Evolutionary conservation across 2,888 invertebrate genomes (phyloP).

Genomic region (Calameuta filiformis): DNA sequence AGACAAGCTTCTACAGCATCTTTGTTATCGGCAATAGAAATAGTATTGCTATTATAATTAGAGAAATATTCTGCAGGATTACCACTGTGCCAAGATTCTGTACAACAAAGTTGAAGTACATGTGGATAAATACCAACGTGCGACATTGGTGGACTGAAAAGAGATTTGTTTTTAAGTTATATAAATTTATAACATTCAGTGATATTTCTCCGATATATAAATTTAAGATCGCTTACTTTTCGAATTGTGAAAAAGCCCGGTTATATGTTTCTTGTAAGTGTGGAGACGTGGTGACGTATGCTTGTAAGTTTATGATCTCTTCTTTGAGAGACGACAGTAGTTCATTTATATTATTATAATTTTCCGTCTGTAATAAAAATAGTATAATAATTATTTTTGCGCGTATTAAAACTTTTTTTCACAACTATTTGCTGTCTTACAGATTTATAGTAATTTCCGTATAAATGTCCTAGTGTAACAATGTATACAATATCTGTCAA

Average conservation of each 20-base stretch:
- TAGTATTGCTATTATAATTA: constrained; percentile 13
- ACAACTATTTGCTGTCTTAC: constrained; percentile 22
- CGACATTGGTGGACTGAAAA: constrained; percentile 26
- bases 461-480: constrained; percentile 56
- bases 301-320: constrained; percentile 48
- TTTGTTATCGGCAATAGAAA: constrained; percentile 9
- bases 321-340: constrained; percentile 44
- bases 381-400: not conserved
- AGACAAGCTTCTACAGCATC: constrained; percentile 21
- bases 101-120: constrained; percentile 33
- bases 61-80: constrained; percentile 25
- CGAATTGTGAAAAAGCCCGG: constrained; percentile 31
- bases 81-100: constrained; percentile 26
- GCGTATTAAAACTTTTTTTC: not conserved
- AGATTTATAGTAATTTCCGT: constrained; percentile 64
- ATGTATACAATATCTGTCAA: constrained; percentile 59
- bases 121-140: constrained; percentile 39
- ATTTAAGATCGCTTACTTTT: constrained; percentile 6
- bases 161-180: constrained; percentile 1
- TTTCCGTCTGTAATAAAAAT: constrained; percentile 56
- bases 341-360: constrained; percentile 50
- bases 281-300: constrained; percentile 31
- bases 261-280: constrained; percentile 29
- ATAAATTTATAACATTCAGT: constrained; percentile 24
- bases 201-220: constrained; percentile 5